Evolutionary conservation across 2,888 invertebrate species (phyloP).

Genomic region (Nyleta sp.): DNA sequence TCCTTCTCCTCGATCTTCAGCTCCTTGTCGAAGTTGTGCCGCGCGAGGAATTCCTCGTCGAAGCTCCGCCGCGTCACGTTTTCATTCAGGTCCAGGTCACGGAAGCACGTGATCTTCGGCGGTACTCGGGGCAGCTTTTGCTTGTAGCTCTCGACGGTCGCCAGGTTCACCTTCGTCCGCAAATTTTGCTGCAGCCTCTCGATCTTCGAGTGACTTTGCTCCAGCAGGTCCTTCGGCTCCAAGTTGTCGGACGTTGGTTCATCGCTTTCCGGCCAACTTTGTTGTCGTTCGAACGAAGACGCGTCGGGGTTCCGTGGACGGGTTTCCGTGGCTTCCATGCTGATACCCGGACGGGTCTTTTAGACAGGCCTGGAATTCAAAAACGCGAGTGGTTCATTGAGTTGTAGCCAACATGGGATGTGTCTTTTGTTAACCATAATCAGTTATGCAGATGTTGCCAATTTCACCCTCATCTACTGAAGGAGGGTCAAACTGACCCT

Average conservation of each 20-base stretch:
- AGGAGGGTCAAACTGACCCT: too few relatives aligned
- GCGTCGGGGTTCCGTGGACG: neutral
- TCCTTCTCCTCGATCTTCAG: slow-evolving; percentile 75
- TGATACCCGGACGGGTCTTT: slow-evolving; percentile 33
- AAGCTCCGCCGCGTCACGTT: slow-evolving; percentile 68
- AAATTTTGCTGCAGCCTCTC: slow-evolving; percentile 74
- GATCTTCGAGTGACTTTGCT: slow-evolving; percentile 73
- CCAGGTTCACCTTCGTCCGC: slow-evolving; percentile 73
- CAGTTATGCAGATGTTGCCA: too few relatives aligned
- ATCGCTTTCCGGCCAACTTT: slow-evolving; percentile 27
- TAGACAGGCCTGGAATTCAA: slow-evolving; percentile 41
- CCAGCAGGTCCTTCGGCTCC: slow-evolving; percentile 69
- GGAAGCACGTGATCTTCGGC: slow-evolving; percentile 49
- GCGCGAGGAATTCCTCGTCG: slow-evolving; percentile 73
- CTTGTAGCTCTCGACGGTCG: slow-evolving; percentile 74
- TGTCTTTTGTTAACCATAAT: too few relatives aligned
- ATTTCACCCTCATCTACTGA: too few relatives aligned
- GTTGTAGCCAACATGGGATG: too few relatives aligned
- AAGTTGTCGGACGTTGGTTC: slow-evolving; percentile 9
- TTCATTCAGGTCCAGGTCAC: slow-evolving; percentile 69
- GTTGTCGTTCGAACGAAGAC: neutral
- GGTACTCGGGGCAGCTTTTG: slow-evolving; percentile 69
- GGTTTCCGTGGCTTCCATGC: slow-evolving; percentile 38
- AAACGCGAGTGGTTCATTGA: neutral
- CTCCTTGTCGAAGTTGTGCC: slow-evolving; percentile 72